Base-by-base conservation (phyloP, 2,113 vertebrate genomes). In the Tonatia bakeri region DNA sequence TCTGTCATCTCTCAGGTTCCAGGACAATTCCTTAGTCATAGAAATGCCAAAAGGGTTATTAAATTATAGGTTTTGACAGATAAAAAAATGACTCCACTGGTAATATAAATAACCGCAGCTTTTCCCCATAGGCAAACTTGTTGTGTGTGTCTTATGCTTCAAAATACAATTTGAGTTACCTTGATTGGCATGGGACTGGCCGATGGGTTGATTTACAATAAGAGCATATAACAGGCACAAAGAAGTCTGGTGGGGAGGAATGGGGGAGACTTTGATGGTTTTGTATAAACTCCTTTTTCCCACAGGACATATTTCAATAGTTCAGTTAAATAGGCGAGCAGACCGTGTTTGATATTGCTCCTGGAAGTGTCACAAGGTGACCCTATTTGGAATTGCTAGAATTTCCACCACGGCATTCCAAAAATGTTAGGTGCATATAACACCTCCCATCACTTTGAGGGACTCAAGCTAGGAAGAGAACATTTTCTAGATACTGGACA, bases 321-420 rank as follows among this genome's bases (percentile, higher is more conserved):
- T 59, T 96, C 88, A 93, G 72, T 90, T 94, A 94, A 95, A 73
- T 33, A 84, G 14, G 28, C 50, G 93, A 80, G 91, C 59, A 56
- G 61, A 72, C 28, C 70, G 33, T 76, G 43, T 96, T 69, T 93
- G 52, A 81, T 91, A 28, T 87, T 64, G 80, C 52, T 85, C 59
- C 65, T 22, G 26, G 8, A 28, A 88, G 38, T 85, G 59, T 33
- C 40, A 70, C 77, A 93, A 87, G 56, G 26, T 85, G 73, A 80
- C 91, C 83, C 50, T 70, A 59, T 89, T 28, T 85, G 92, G 24
- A 84, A 40, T 91, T 69, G 20, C 50, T 91, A 93, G 56, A 43
- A 93, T 76, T 96, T 93, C 52, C 40, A 1, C n/a, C 76, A 24
- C 75, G 85, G 19, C 56, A 76, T 96, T 91, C 40, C 38, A 83